Evolutionary conservation across 2,113 vertebrate species (phyloP).

Genomic region (Accipiter cooperii): DNA sequence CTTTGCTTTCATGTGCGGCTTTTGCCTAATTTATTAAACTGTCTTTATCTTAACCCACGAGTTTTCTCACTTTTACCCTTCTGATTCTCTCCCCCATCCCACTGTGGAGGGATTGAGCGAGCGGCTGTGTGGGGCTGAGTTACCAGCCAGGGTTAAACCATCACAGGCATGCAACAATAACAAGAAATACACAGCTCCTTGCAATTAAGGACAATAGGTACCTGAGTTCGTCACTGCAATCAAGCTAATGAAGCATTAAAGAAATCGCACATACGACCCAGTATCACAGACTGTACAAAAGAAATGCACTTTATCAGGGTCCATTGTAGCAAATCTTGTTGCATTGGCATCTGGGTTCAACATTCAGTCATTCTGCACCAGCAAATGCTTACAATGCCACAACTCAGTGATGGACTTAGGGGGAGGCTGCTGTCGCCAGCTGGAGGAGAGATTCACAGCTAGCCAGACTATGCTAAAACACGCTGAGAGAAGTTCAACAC

Average conservation of each 20-base stretch:
- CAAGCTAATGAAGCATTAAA: background rate
- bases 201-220: background rate
- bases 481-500: background rate
- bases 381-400: background rate
- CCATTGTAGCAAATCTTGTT: background rate
- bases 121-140: no score
- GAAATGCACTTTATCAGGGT: background rate
- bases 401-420: background rate
- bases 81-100: no score
- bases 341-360: background rate
- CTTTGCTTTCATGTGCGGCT: no score
- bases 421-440: background rate
- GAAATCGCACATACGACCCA: background rate
- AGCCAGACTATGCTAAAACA: slow-evolving; percentile 31
- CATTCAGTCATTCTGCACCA: background rate
- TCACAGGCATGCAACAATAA: background rate
- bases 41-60: no score
- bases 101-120: no score
- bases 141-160: no score
- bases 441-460: slow-evolving; percentile 8
- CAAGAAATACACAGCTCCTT: background rate
- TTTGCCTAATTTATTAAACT: no score
- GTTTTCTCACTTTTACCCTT: no score
- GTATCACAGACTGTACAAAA: background rate
- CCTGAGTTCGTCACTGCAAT: background rate